These are phyloP conservation scores for Phoxinus phoxinus DNA, from an alignment of 2,113 vertebrate species.

Conservation along the genomic window DNA sequence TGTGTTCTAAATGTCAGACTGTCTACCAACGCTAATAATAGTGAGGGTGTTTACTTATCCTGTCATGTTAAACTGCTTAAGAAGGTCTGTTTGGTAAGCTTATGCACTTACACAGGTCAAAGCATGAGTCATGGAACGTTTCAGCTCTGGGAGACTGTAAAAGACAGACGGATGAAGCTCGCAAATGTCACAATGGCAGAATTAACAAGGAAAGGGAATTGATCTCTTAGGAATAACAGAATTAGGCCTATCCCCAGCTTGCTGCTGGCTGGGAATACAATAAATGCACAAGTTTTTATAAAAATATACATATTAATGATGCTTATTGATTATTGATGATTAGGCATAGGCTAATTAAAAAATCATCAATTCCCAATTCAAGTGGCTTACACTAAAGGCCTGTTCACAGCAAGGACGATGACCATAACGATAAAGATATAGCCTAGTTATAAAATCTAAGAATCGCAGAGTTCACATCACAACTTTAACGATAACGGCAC, in stretches of 20 bases:
- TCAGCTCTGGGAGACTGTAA: background rate
- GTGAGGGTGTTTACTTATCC: conserved; percentile 17
- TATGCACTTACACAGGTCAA: conserved; percentile 21
- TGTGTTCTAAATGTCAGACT: conserved; percentile 1
- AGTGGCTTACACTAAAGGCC: background rate
- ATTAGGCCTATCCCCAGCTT: background rate
- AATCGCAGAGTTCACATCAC: no score
- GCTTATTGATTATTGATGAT: background rate
- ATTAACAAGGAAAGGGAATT: background rate
- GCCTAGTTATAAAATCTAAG: no score
- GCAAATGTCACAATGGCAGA: background rate
- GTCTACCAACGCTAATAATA: conserved; percentile 27
- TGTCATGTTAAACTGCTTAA: conserved; percentile 20
- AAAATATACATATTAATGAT: background rate
- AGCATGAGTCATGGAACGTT: background rate
- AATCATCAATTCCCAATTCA: background rate
- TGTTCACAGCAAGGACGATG: no score
- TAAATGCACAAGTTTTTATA: background rate
- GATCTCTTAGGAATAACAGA: background rate
- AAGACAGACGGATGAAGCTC: background rate
- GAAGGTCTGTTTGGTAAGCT: conserved; percentile 35
- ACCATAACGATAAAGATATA: no score
- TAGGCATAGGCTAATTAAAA: background rate
- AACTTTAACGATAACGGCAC: no score
- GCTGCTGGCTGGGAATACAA: background rate